A percentile compares a stretch with the other conserved stretches of the same genome.
Evolutionary conservation across 2,113 vertebrate species (phyloP).

Genomic region (Isichthys henryi): DNA sequence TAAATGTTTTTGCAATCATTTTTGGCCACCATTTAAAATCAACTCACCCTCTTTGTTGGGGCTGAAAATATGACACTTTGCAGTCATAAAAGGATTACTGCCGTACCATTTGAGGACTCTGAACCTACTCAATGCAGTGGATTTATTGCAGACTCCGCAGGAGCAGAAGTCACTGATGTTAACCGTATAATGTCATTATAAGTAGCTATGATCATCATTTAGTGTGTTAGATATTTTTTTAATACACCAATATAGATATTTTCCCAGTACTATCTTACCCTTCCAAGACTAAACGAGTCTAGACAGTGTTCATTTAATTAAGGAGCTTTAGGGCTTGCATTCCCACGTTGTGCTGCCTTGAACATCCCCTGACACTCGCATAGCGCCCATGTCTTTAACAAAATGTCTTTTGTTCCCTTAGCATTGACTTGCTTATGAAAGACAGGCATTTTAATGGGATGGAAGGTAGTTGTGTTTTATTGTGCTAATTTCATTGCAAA

Average conservation of each 20-base stretch:
- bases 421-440: background rate
- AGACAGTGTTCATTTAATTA: constrained; percentile 54
- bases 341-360: constrained; percentile 45
- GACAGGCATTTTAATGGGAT: background rate
- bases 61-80: background rate
- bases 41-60: constrained; percentile 2
- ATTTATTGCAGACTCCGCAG: constrained; percentile 32
- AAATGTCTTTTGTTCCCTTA: background rate
- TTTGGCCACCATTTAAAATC: constrained; percentile 13
- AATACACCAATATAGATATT: constrained; percentile 39
- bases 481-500: background rate
- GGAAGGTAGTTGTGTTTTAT: background rate
- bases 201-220: constrained; percentile 35
- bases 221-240: constrained; percentile 37
- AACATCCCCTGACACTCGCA: background rate
- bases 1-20: background rate
- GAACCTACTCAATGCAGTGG: constrained; percentile 20
- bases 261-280: constrained; percentile 26
- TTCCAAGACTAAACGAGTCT: constrained; percentile 40
- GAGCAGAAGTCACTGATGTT: constrained; percentile 29
- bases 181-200: constrained; percentile 39
- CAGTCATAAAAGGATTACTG: constrained; percentile 14
- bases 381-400: background rate
- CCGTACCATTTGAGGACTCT: constrained; percentile 13
- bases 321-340: constrained; percentile 41